Base-by-base conservation (phyloP, 2,113 vertebrate species). In the Diphyllodes magnificus region DNA sequence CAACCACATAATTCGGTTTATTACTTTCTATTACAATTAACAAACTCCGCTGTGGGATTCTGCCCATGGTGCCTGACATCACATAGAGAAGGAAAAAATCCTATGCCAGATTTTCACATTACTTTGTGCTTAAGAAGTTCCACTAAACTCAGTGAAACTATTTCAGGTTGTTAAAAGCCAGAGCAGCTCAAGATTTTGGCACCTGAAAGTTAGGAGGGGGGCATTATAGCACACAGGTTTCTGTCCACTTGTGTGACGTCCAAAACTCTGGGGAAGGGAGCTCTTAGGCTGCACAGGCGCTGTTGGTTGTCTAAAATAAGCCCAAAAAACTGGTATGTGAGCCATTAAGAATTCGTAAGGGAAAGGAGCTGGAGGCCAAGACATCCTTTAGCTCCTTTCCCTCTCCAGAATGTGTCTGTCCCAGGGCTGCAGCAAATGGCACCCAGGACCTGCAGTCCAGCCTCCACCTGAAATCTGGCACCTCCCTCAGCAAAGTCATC, bases 31-130 rank as follows among this genome's bases (percentile, higher is more conserved):
- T n/a, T 90, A 54, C 71, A 61, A 39, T 72, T 56, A 82, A 60
- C 44, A 71, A 31, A 39, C 33, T 71, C 40, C 0, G 0, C 37
- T 44, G 2, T 64, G n/a, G 65, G 54, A 79, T 76, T 57, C 71
- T 82, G 75, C 60, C 77, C 37, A 10, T 19, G 24, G 47, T 66
- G 35, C 40, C 57, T 86, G 71, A 33, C n/a, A 60, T 9, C 13
- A 24, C 13, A 60, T 8, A 70, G 24, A 77, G 31, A 90, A 83
- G 21, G 15, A 83, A 72, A 40, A 53, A 42, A n/a, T 2, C 63
- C 63, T 50, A 16, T 39, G 59, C n/a, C 63, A 57, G 37, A 45
- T 96, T 39, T 70, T 35, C 79, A 86, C 7, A 2, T 51, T 33
- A 65, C 11, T 77, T 80, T 82, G 65, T 82, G 20, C 20, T 57